Conservation (phyloP, 2,113 vertebrate genomes). For the Anoura caudifer region DNA sequence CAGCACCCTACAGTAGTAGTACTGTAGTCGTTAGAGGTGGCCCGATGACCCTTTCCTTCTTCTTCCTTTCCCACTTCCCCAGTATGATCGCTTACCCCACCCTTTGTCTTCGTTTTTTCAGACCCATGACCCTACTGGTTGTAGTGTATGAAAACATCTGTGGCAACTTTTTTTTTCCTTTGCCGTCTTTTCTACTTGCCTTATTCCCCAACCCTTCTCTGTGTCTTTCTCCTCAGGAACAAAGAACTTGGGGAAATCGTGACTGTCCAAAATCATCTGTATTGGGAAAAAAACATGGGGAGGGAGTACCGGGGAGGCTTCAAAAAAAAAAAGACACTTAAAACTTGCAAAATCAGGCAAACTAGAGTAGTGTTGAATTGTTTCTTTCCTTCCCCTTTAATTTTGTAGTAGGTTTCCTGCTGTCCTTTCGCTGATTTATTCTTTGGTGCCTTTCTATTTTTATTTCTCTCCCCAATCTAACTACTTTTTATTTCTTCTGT, state of each 20-base stretch:
- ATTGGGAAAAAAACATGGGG: slow-evolving; percentile 58
- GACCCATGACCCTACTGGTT: slow-evolving; percentile 67
- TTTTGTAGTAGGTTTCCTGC: slow-evolving; percentile 77
- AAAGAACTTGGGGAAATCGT: slow-evolving; percentile 68
- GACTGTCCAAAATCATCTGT: slow-evolving; percentile 61
- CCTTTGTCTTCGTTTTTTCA: slow-evolving; percentile 66
- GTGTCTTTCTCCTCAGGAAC: slow-evolving; percentile 79
- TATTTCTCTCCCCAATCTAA: slow-evolving; percentile 75
- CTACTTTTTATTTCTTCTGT: slow-evolving; percentile 72
- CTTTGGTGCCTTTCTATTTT: slow-evolving; percentile 79
- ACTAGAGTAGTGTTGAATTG: slow-evolving; percentile 49
- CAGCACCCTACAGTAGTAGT: slow-evolving; percentile 86
- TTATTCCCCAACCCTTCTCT: slow-evolving; percentile 59
- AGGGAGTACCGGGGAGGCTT: slow-evolving; percentile 50
- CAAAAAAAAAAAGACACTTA: background rate
- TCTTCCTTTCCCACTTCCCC: slow-evolving; percentile 67
- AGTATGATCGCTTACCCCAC: slow-evolving; percentile 59
- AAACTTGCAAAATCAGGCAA: slow-evolving; percentile 42
- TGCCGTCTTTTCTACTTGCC: slow-evolving; percentile 44
- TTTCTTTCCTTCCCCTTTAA: slow-evolving; percentile 61
- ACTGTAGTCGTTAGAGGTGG: slow-evolving; percentile 90
- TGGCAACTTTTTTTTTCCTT: slow-evolving; percentile 68
- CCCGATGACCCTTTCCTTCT: slow-evolving; percentile 77
- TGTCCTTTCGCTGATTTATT: slow-evolving; percentile 70
- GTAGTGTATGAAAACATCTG: slow-evolving; percentile 74